A percentile compares a stretch with the other conserved stretches of the same genome.
These are phyloP conservation scores for Vireo altiloquus DNA, from an alignment of 2,113 vertebrate genomes.

Conservation along the genomic window DNA sequence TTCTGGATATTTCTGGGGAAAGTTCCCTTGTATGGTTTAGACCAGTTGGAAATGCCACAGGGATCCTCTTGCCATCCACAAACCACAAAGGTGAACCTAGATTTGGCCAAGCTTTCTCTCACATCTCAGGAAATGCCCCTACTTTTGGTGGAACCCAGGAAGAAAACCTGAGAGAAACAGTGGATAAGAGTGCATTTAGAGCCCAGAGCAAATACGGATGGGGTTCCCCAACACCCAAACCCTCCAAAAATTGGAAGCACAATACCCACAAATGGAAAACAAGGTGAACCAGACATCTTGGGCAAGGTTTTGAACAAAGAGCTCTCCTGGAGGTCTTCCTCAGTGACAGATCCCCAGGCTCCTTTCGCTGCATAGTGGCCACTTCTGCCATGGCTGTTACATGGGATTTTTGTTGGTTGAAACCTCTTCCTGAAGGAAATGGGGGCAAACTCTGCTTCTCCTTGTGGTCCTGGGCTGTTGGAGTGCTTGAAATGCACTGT, in stretches of 20 bases:
- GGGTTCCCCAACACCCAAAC: neutral
- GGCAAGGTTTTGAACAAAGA: neutral
- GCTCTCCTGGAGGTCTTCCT: neutral
- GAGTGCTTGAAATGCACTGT: neutral
- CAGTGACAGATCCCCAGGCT: neutral
- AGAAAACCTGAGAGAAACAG: neutral
- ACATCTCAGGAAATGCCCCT: neutral
- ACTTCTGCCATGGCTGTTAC: neutral
- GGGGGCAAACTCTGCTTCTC: neutral
- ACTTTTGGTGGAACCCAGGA: neutral
- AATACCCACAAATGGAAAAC: neutral
- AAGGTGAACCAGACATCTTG: neutral
- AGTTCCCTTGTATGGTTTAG: neutral
- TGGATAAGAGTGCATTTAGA: neutral
- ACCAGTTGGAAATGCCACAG: neutral
- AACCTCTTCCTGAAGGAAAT: constrained; percentile 2
- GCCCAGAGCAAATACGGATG: neutral
- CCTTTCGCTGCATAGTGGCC: rapidly evolving
- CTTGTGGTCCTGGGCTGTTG: neutral
- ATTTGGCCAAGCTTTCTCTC: neutral
- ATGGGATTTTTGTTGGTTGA: neutral
- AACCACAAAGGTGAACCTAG: neutral
- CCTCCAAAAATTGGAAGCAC: neutral
- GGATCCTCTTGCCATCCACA: neutral
- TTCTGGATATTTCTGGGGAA: neutral